Evolutionary conservation across 2,797 vertebrate genomes (phyloP).

Genomic region (Natrix natrix): DNA sequence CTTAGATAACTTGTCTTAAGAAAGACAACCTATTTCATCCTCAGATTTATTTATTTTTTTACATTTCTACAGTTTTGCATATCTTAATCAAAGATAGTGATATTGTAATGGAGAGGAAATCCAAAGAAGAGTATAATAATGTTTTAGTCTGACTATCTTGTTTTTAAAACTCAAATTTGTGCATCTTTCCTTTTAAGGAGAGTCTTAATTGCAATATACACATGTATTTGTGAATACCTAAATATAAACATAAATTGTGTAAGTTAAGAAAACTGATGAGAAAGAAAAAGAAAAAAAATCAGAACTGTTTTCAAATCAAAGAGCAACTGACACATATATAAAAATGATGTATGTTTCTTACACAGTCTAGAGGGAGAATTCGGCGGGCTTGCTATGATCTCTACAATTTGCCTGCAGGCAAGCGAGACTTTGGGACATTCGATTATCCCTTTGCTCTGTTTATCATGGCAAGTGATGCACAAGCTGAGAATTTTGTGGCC

Average conservation of each 20-base stretch:
- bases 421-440: conserved; percentile 78
- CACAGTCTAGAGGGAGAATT: conserved; percentile 77
- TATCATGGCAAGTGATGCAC: conserved; percentile 84
- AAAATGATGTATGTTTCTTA: conserved; percentile 82
- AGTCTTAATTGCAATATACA: conserved; percentile 71
- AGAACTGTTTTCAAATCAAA: conserved; percentile 81
- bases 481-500: conserved; percentile 74
- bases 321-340: conserved; percentile 80
- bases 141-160: conserved; percentile 66
- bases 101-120: conserved; percentile 68
- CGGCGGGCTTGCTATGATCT: conserved; percentile 80
- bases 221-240: conserved; percentile 48
- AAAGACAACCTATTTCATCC: conserved; percentile 52
- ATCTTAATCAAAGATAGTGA: conserved; percentile 69
- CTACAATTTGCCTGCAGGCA: conserved; percentile 80
- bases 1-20: conserved; percentile 72
- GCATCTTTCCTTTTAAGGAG: conserved; percentile 64
- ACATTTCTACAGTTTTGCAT: conserved; percentile 61
- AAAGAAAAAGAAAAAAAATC: conserved; percentile 77
- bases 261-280: conserved; percentile 73
- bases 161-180: conserved; percentile 69
- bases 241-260: conserved; percentile 71
- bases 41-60: conserved; percentile 53
- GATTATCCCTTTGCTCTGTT: conserved; percentile 81
- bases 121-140: conserved; percentile 66